A percentile compares a stretch with the other conserved stretches of the same genome.
phyloP scores from a whole-genome alignment of 2,113 vertebrate species.

The Thamnaconus septentrionalis region DNA sequence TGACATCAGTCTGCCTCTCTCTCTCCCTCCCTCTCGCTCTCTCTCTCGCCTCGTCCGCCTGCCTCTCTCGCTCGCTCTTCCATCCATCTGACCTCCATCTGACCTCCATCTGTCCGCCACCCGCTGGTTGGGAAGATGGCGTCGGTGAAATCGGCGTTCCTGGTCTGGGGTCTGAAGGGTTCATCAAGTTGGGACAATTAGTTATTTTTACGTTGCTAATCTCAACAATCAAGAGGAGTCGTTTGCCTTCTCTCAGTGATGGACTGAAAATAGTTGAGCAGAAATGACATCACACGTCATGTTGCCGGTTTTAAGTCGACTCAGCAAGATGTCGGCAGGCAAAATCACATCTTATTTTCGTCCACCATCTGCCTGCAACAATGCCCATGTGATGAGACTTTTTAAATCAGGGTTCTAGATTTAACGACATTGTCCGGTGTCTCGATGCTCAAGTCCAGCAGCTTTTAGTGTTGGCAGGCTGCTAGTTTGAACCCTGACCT shows the following conservation, averaged over 20 bases:
- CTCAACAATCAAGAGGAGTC: no score
- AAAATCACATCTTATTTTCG: no score
- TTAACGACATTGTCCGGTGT: no score
- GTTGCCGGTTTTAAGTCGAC: no score
- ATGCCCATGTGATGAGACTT: no score
- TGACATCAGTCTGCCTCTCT: conserved; percentile 53
- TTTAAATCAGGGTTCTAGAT: no score
- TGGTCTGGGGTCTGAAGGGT: conserved; percentile 15
- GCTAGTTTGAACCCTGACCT: conserved; percentile 32
- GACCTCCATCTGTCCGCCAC: conserved; percentile 17
- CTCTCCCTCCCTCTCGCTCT: conserved; percentile 40
- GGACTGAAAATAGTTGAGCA: no score
- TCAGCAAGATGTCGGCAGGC: no score
- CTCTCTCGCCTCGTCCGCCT: background rate
- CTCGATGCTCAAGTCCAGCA: no score
- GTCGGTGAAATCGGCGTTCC: conserved; percentile 15
- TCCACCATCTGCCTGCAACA: no score
- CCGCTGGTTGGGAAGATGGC: conserved; percentile 18
- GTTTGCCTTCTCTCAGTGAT: no score
- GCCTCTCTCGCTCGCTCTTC: conserved; percentile 36
- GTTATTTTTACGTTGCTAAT: background rate
- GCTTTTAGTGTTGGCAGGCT: background rate
- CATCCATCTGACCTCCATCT: background rate
- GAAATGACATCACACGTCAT: no score
- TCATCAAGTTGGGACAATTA: conserved; percentile 16